Conservation (phyloP, 2,888 invertebrate genomes). For the Rhogogaster chlorosoma region DNA sequence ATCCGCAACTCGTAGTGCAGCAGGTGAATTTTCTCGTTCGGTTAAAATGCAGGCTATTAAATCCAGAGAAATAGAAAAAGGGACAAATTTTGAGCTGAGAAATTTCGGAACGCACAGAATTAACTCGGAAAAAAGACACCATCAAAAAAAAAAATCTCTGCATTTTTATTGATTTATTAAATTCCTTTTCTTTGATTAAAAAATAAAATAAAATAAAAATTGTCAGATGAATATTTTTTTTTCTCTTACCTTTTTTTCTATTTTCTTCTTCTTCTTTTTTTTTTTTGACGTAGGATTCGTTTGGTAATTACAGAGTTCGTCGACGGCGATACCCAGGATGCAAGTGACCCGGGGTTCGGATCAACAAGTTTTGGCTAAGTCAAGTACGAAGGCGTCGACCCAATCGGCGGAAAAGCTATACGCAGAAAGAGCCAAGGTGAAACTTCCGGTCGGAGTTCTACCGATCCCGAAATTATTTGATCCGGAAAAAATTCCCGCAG, state of each 20-base stretch:
- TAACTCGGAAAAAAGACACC: not conserved
- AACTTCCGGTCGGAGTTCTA: conserved; percentile 72
- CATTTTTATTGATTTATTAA: too few relatives aligned
- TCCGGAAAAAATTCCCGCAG: conserved; percentile 56
- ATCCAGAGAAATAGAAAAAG: not conserved
- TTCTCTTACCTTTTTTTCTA: not conserved
- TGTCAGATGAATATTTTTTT: not conserved
- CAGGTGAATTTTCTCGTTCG: not conserved
- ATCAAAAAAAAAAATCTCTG: not conserved
- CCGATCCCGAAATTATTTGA: conserved; percentile 72
- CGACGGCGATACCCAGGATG: conserved; percentile 58
- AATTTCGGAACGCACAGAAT: not conserved
- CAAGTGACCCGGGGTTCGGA: conserved; percentile 54
- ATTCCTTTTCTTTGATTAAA: not conserved
- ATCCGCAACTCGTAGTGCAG: not conserved
- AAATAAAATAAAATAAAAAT: too few relatives aligned
- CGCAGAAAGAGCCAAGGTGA: conserved; percentile 62
- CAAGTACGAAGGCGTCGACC: conserved; percentile 58
- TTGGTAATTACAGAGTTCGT: conserved; percentile 57
- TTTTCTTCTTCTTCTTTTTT: conserved; percentile 11
- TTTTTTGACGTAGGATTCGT: not conserved
- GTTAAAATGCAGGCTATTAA: not conserved
- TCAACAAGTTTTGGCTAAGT: conserved; percentile 59
- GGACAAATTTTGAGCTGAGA: not conserved
- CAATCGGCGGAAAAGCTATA: conserved; percentile 58